Conservation (phyloP, 2,888 invertebrate species). For the Colletes collaris region DNA sequence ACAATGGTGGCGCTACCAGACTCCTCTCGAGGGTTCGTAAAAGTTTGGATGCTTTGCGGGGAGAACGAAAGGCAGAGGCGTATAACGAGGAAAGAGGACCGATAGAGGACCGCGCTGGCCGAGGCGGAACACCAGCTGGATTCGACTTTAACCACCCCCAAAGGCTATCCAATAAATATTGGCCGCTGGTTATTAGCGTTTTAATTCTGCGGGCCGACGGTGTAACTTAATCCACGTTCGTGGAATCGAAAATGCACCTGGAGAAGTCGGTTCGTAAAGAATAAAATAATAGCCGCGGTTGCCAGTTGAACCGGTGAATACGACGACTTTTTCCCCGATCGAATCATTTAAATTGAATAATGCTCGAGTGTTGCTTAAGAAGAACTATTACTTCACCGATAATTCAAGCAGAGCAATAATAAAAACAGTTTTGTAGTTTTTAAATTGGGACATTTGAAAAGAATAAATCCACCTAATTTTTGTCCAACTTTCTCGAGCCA, state of each 20-base stretch:
- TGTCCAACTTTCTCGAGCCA: not conserved
- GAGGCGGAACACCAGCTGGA: constrained; percentile 38
- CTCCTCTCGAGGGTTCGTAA: constrained; percentile 54
- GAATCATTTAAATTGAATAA: not conserved
- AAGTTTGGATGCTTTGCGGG: constrained; percentile 57
- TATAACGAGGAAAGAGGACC: constrained; percentile 25
- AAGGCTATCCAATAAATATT: constrained; percentile 81
- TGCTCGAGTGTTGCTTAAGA: no score
- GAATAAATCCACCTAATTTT: not conserved
- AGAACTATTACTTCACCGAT: no score
- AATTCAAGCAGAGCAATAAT: no score
- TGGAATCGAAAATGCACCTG: constrained; percentile 77
- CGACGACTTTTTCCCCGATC: not conserved
- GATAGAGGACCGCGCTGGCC: not conserved
- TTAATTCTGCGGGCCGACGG: constrained; percentile 78
- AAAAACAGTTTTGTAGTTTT: no score
- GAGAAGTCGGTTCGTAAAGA: constrained; percentile 75
- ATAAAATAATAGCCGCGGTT: constrained; percentile 77
- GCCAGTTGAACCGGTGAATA: not conserved
- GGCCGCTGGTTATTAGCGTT: constrained; percentile 81
- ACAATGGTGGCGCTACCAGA: constrained; percentile 70
- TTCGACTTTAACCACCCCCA: constrained; percentile 60
- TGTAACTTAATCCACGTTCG: constrained; percentile 76
- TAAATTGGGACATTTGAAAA: no score
- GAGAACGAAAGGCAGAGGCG: constrained; percentile 29